Base-by-base conservation (phyloP, 2,888 invertebrate species). In the Magallana nippona region DNA sequence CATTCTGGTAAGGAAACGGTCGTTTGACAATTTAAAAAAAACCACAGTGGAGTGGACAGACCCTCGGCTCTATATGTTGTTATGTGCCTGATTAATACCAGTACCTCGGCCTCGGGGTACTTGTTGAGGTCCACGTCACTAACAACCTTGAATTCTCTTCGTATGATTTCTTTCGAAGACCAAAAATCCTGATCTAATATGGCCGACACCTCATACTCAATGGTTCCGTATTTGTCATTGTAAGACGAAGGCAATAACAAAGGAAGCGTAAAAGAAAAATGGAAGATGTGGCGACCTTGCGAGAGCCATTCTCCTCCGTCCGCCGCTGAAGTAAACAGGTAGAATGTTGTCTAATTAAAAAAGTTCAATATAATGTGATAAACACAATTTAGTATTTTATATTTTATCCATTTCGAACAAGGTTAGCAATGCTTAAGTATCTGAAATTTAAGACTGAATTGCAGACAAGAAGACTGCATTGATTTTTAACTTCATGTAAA, bases 101-200 rank as follows among this genome's bases (percentile, higher is more conserved):
- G 89, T 85, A 93, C 94, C 86, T 87, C 88, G 0, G 92, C 90
- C 57, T 90, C 89, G 0, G 93, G 91, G 81, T 92, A 91, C n/a
- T 84, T 85, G 95, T 98, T 98, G 88, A 98, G 95, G 94, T 98
- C 98, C 89, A 97, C 95, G 3, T 96, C 96, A 85, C 97, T 96
- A 84, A 97, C 96, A 17, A 98, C 96, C 81, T 96, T 97, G 92
- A 98, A 97, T 2, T 96, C 96, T 94, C 96, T 96, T 95, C 97
- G 97, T 79, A 96, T 96, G 89, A 97, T 97, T 92, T 97, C 96
- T 94, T 98, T 97, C 91, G 96, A 96, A 91, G 97, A 96, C 96
- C 97, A 97, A 71, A 27, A 71, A 10, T 97, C 96, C n/a, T 97
- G 95, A 91, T 97, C 97, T 15, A 98, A 95, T 0, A 96, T 96